Conservation (phyloP, 2,113 vertebrate genomes). For the Nettapus auritus region DNA sequence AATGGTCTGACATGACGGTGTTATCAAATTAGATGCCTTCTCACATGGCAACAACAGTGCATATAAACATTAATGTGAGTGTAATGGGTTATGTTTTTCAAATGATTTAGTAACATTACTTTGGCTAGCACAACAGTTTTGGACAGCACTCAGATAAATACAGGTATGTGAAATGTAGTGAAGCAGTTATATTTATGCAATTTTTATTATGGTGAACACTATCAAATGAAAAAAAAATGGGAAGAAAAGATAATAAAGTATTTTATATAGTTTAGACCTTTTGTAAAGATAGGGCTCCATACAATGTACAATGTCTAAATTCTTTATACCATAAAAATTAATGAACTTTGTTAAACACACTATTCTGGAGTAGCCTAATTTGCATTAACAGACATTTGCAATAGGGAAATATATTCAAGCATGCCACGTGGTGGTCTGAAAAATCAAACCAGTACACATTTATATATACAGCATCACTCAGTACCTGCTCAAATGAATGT, state of each 20-base stretch:
- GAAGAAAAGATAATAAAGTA: conserved; percentile 76
- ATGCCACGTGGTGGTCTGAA: conserved; percentile 93
- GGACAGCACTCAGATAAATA: conserved; percentile 93
- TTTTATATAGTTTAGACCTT: conserved; percentile 81
- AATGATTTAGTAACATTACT: conserved; percentile 86
- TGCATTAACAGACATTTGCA: conserved; percentile 91
- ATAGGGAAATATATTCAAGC: conserved; percentile 86
- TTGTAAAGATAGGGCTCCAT: conserved; percentile 80
- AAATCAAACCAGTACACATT: conserved; percentile 89
- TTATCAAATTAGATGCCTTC: conserved; percentile 85
- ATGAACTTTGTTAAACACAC: conserved; percentile 86
- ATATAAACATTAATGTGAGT: conserved; percentile 85
- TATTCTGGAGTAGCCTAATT: conserved; percentile 90
- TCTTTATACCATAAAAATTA: conserved; percentile 83
- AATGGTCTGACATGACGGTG: conserved; percentile 84
- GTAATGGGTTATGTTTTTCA: conserved; percentile 80
- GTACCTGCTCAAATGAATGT: conserved; percentile 99
- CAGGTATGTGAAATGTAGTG: conserved; percentile 93
- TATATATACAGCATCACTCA: conserved; percentile 93
- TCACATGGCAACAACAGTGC: conserved; percentile 91
- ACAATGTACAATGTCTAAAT: conserved; percentile 80
- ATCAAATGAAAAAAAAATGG: conserved; percentile 79
- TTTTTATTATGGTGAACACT: conserved; percentile 85
- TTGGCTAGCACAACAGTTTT: conserved; percentile 90
- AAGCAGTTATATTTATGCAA: conserved; percentile 86